Evolutionary conservation across 2,888 invertebrate species (phyloP).

Genomic region (Nasonovia ribisnigri): DNA sequence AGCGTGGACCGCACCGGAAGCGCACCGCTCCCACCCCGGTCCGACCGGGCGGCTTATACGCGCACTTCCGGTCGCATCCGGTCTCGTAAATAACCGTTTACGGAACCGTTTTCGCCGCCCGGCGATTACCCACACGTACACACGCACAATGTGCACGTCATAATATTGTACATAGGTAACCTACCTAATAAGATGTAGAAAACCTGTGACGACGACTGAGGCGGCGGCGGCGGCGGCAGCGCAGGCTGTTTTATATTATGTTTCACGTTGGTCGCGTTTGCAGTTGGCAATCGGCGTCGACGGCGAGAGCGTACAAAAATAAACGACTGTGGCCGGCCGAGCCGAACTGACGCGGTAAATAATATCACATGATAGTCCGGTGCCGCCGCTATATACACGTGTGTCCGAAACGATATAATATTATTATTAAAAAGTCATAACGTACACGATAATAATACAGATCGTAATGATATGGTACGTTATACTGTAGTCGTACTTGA

Average conservation of each 20-base stretch:
- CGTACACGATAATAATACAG: background rate
- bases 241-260: constrained; percentile 7
- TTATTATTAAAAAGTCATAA: background rate
- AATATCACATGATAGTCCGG: constrained; percentile 1
- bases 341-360: constrained; percentile 28
- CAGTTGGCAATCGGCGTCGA: constrained; percentile 57
- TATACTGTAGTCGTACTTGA: background rate
- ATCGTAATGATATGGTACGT: background rate
- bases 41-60: background rate
- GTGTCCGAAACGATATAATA: background rate
- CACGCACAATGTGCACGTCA: background rate
- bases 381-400: constrained; percentile 1
- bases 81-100: constrained; percentile 15
- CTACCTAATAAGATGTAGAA: background rate
- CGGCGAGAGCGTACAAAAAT: constrained; percentile 60
- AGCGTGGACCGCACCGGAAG: background rate
- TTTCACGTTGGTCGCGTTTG: constrained; percentile 22
- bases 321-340: constrained; percentile 40
- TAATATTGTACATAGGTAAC: background rate
- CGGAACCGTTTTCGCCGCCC: constrained; percentile 3
- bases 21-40: background rate
- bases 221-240: background rate
- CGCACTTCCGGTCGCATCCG: constrained; percentile 17
- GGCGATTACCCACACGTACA: background rate
- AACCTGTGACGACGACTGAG: constrained; percentile 14